phyloP scores from a whole-genome alignment of 2,113 vertebrate genomes.

The Toxotes chatareus region DNA sequence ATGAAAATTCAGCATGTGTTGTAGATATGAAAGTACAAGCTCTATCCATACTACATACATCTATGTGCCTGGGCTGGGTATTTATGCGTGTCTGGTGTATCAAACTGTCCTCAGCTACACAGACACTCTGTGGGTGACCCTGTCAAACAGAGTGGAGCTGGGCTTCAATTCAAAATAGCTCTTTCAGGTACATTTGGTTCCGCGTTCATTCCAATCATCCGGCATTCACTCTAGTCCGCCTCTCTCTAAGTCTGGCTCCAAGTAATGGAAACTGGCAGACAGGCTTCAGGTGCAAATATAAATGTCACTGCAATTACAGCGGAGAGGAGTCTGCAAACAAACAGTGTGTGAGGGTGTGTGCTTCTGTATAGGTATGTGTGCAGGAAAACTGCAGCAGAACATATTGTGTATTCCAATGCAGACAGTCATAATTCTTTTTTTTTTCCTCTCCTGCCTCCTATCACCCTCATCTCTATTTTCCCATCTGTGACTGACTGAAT shows the following conservation, averaged over 20 bases:
- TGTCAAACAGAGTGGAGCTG: slow-evolving; percentile 22
- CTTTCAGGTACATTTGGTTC: slow-evolving; percentile 69
- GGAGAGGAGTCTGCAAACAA: slow-evolving; percentile 70
- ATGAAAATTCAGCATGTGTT: neutral
- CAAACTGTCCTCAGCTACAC: neutral
- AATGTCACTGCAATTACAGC: slow-evolving; percentile 78
- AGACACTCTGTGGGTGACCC: slow-evolving; percentile 44
- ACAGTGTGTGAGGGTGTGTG: slow-evolving; percentile 40
- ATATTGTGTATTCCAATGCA: slow-evolving; percentile 14
- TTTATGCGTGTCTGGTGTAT: neutral
- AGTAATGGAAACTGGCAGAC: slow-evolving; percentile 74
- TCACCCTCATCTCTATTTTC: neutral
- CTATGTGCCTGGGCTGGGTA: neutral
- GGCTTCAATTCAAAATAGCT: slow-evolving; percentile 48
- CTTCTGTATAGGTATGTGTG: slow-evolving; percentile 19
- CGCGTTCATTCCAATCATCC: slow-evolving; percentile 61
- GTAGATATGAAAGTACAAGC: neutral
- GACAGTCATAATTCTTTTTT: slow-evolving; percentile 12
- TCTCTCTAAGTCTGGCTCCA: slow-evolving; percentile 55
- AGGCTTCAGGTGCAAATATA: slow-evolving; percentile 78
- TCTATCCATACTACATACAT: neutral
- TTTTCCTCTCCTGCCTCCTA: neutral
- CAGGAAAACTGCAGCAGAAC: slow-evolving; percentile 25
- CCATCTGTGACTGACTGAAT: neutral
- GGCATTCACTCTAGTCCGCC: slow-evolving; percentile 44